These are phyloP conservation scores for Yasuhikotakia modesta DNA, from an alignment of 2,797 vertebrate species.

Conservation along the genomic window DNA sequence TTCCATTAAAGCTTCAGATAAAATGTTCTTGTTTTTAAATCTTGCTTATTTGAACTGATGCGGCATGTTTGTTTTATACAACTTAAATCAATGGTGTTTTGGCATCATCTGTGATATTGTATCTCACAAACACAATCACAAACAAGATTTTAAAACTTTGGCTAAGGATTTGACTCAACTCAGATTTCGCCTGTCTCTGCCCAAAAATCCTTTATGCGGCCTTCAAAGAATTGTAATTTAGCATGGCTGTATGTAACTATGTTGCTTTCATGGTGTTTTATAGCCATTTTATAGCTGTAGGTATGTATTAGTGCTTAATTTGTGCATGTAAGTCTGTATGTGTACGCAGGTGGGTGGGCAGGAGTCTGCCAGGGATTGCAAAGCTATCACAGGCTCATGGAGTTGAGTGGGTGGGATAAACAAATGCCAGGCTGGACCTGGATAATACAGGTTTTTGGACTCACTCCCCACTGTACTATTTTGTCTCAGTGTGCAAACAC, in stretches of 20 bases:
- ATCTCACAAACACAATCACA: neutral
- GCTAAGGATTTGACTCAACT: neutral
- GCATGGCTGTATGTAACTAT: neutral
- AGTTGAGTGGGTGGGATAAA: constrained; percentile 54
- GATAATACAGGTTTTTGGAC: constrained; percentile 44
- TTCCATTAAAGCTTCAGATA: too few relatives aligned
- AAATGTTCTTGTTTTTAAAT: too few relatives aligned
- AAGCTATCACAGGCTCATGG: constrained; percentile 58
- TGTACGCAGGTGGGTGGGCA: constrained; percentile 33
- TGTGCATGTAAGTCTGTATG: constrained; percentile 50
- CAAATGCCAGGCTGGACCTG: constrained; percentile 34
- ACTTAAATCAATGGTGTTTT: neutral
- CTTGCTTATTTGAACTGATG: too few relatives aligned
- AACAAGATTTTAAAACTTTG: neutral
- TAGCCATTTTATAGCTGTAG: constrained; percentile 41
- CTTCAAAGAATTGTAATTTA: neutral
- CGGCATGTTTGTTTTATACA: neutral
- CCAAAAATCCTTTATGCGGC: neutral
- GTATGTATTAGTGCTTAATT: constrained; percentile 19
- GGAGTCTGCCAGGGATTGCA: constrained; percentile 44
- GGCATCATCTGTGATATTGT: too few relatives aligned
- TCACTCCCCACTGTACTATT: constrained; percentile 50
- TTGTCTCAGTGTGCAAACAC: constrained; percentile 3
- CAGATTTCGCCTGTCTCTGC: neutral
- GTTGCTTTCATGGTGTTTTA: neutral